Conservation (phyloP, 2,113 vertebrate genomes). For the Puma concolor region DNA sequence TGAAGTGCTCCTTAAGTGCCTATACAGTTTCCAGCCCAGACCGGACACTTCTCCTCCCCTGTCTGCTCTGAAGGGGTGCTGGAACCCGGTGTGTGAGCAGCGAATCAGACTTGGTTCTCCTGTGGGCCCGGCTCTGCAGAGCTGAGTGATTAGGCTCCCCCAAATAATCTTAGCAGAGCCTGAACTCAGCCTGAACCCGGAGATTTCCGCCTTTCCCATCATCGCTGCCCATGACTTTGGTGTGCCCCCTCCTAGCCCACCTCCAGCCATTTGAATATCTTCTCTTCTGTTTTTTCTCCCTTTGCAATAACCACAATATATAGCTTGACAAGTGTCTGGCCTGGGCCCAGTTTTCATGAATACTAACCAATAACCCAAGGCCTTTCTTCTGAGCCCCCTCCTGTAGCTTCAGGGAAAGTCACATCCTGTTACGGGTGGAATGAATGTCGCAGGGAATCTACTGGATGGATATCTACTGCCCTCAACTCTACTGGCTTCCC, state of each 20-base stretch:
- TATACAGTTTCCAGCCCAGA: slow-evolving; percentile 35
- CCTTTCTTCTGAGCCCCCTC: background rate
- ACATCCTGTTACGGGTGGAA: background rate
- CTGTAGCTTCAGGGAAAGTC: background rate
- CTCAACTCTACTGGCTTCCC: background rate
- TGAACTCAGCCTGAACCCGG: slow-evolving; percentile 69
- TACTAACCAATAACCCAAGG: background rate
- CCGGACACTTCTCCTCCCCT: background rate
- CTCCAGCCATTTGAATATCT: background rate
- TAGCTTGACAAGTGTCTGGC: background rate
- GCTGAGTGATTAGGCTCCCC: slow-evolving; percentile 20
- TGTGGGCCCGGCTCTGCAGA: background rate
- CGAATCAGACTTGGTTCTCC: background rate
- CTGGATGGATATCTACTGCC: background rate
- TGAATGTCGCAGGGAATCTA: background rate
- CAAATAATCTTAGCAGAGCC: slow-evolving; percentile 44
- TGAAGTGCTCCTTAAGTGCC: slow-evolving; percentile 73
- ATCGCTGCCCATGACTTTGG: slow-evolving; percentile 37
- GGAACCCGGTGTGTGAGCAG: background rate
- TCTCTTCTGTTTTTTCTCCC: slow-evolving; percentile 1
- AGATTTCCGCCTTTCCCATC: background rate
- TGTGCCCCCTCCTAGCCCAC: background rate
- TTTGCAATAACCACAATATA: background rate
- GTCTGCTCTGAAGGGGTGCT: background rate
- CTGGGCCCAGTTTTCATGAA: background rate